Conservation (phyloP, 2,888 invertebrate genomes). For the Oithona nana region DNA sequence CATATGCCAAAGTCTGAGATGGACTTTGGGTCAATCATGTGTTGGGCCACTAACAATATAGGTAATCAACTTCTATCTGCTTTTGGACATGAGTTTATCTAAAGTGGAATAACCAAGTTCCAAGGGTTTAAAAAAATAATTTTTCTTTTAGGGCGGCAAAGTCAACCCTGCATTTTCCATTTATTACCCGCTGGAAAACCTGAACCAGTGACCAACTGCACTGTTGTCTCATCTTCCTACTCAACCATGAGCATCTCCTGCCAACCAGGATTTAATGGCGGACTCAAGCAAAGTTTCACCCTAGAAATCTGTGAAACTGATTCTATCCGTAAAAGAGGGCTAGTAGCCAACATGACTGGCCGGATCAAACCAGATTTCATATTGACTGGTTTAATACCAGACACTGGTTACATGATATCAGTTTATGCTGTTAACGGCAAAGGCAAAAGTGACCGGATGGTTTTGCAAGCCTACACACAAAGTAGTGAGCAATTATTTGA, state of each 20-base stretch:
- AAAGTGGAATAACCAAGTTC: no score
- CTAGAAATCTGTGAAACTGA: background rate
- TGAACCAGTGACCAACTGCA: constrained; percentile 1
- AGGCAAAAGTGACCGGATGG: background rate
- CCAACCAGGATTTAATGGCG: constrained; percentile 1
- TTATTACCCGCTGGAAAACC: background rate
- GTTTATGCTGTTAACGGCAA: background rate
- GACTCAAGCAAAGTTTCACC: background rate
- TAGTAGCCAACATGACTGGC: background rate
- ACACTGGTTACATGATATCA: background rate
- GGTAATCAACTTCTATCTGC: no score
- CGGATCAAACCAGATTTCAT: background rate
- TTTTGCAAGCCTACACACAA: background rate
- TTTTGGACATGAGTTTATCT: no score
- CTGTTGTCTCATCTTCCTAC: background rate
- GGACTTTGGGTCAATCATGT: background rate
- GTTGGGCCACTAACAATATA: background rate
- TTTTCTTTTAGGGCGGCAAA: background rate
- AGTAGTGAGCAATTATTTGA: background rate
- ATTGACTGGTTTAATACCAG: background rate
- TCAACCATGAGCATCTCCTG: background rate
- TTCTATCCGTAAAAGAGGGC: background rate
- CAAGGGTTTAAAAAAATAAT: no score
- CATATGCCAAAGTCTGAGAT: background rate
- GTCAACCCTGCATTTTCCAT: background rate